Evolutionary conservation across 2,888 invertebrate genomes (phyloP).

Genomic region (Agrochola litura): DNA sequence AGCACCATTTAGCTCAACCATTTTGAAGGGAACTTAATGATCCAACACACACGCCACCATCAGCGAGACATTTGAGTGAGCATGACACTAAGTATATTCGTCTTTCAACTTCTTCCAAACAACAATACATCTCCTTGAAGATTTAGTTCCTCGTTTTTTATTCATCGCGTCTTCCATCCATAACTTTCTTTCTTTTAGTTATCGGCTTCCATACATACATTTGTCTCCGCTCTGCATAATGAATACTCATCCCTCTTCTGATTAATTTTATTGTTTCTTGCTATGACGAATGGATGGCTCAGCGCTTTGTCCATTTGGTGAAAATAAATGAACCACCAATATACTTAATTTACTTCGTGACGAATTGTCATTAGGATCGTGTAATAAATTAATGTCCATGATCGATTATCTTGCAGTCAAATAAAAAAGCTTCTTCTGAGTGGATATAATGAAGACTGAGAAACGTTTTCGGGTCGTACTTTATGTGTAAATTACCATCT

Average conservation of each 20-base stretch:
- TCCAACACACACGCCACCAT: too few species aligned
- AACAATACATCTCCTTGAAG: constrained; percentile 26
- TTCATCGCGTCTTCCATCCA: constrained; percentile 21
- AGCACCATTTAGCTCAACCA: too few species aligned
- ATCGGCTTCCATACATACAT: constrained; percentile 26
- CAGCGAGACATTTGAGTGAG: too few species aligned
- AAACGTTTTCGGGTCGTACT: not conserved
- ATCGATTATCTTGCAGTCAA: constrained; percentile 11
- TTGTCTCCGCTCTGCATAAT: constrained; percentile 34
- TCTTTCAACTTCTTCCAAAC: constrained; percentile 15
- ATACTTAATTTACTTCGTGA: constrained; percentile 33
- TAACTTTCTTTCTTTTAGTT: constrained; percentile 37
- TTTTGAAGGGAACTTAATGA: too few species aligned
- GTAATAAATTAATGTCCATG: constrained; percentile 27
- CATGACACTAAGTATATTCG: too few species aligned
- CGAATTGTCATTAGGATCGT: not conserved
- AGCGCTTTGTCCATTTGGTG: constrained; percentile 22
- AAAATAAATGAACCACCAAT: constrained; percentile 34
- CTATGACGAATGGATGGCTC: constrained; percentile 31
- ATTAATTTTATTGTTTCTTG: constrained; percentile 40
- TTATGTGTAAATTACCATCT: not conserved
- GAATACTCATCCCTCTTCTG: constrained; percentile 23
- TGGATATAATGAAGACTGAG: not conserved
- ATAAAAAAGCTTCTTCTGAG: not conserved
- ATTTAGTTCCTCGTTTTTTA: constrained; percentile 25